Evolutionary conservation across 1,140 invertebrate species (phyloP), one percentile per base, ranked within the genome.

Genomic region (Drosophila pectinifera): DNA sequence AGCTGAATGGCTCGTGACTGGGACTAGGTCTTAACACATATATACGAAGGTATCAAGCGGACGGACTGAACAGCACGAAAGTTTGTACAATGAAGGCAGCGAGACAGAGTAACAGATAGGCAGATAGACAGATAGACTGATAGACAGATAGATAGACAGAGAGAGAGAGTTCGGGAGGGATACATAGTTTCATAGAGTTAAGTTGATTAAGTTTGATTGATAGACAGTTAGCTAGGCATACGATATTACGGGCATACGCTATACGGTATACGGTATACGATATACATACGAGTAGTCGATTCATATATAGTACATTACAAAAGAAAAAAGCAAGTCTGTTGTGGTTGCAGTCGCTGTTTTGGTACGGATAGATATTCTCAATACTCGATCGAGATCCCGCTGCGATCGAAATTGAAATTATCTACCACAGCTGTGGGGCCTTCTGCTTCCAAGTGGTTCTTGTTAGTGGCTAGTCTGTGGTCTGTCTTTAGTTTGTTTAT

Each of bases 361-460:
- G 14, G 73, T 69, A 42, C 14, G 20, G 59, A 43, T 88, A 88
- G 80, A 90, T 82, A 90, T 86, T 91, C 86, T 86, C 84, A 90
- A 80, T 85, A 69, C 56, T 74, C 83, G 68, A 51, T 70, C 51
- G 53, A 56, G 53, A 26, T 63, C 36, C 46, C 45, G 43, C 73
- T 64, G 48, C 73, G 74, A 90, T 90, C 83, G 81, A 91, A 69
- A 90, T 90, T 91, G 89, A 85, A 80, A 88, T 89, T 86, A 89
- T 91, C 86, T 91, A 88, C 63, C 77, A 55, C 41, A 31, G 14
- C 38, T 70, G 36, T 41, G 58, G 26, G 7, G 56, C 4, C 22
- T n/a, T n/a, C n/a, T n/a, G n/a, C 22, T 26, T 34, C 28, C 48
- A 10, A 8, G 42, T 26, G 16, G 7, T n/a, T 58, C 13, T 22